Evolutionary conservation across 1,140 invertebrate species (phyloP).

Genomic region (Magallana gigas): DNA sequence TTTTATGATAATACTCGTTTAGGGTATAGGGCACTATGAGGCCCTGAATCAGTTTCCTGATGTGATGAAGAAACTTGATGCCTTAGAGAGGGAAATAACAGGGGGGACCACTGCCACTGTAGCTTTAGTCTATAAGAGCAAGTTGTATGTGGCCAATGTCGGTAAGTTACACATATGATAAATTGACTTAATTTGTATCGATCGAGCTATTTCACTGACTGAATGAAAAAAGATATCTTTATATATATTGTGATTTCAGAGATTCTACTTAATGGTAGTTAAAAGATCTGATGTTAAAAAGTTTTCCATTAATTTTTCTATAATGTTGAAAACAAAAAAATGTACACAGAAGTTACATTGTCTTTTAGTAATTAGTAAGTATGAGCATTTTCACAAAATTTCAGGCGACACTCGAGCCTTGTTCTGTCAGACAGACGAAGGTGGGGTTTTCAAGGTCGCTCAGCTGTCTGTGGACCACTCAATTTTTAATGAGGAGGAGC

Average conservation of each 20-base stretch:
- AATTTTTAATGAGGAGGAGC: conserved; percentile 90
- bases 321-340: too few relatives aligned
- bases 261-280: too few relatives aligned
- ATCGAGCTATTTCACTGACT: too few relatives aligned
- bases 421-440: conserved; percentile 89
- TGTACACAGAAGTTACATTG: too few relatives aligned
- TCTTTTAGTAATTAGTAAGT: too few relatives aligned
- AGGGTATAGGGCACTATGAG: conserved; percentile 79
- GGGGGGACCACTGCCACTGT: conserved; percentile 89
- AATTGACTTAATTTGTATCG: too few relatives aligned
- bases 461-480: conserved; percentile 92
- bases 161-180: conserved; percentile 70
- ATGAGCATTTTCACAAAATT: background rate
- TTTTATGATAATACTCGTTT: background rate
- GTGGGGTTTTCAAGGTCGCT: conserved; percentile 88
- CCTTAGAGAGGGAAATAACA: conserved; percentile 76
- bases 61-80: conserved; percentile 77
- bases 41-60: conserved; percentile 79
- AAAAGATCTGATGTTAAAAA: too few relatives aligned
- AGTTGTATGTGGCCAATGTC: conserved; percentile 91
- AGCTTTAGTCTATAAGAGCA: conserved; percentile 86
- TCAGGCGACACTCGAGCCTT: conserved; percentile 86
- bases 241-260: too few relatives aligned
- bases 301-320: too few relatives aligned
- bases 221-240: too few relatives aligned